A percentile compares a stretch with the other conserved stretches of the same genome.
Evolutionary conservation across 2,888 invertebrate species (phyloP).

Genomic region (Zootermopsis nevadensis): DNA sequence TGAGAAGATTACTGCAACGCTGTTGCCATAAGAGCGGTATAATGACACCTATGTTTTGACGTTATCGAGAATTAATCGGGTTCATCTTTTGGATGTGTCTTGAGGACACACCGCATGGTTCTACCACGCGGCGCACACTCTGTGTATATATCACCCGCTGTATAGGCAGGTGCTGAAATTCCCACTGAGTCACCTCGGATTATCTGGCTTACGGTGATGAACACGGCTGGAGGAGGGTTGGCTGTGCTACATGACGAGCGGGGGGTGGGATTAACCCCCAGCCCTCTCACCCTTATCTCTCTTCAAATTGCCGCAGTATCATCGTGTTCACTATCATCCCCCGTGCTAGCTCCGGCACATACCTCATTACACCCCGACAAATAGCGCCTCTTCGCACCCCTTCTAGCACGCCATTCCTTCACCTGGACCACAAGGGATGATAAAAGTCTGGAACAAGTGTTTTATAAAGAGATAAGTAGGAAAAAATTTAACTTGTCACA

Average conservation of each 20-base stretch:
- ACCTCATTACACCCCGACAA: slow-evolving; percentile 49
- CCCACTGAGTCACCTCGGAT: slow-evolving; percentile 49
- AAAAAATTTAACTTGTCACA: no score
- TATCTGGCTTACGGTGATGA: slow-evolving; percentile 51
- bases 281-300: slow-evolving; percentile 41
- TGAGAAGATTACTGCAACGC: no score
- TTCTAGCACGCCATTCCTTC: slow-evolving; percentile 32
- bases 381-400: slow-evolving; percentile 38
- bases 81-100: no score
- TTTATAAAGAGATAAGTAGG: no score
- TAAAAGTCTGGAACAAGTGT: neutral
- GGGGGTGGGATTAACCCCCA: slow-evolving; percentile 44
- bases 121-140: slow-evolving; percentile 1
- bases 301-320: slow-evolving; percentile 42
- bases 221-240: slow-evolving; percentile 41
- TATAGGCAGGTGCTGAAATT: slow-evolving; percentile 44
- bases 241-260: slow-evolving; percentile 33
- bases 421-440: slow-evolving; percentile 29
- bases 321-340: slow-evolving; percentile 15
- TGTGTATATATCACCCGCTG: slow-evolving; percentile 41
- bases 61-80: no score
- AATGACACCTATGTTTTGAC: no score
- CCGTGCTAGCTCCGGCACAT: neutral
- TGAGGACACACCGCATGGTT: neutral
- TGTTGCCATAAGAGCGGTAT: no score